Conservation (phyloP, 2,113 vertebrate species). For the Siphamia tubifer region DNA sequence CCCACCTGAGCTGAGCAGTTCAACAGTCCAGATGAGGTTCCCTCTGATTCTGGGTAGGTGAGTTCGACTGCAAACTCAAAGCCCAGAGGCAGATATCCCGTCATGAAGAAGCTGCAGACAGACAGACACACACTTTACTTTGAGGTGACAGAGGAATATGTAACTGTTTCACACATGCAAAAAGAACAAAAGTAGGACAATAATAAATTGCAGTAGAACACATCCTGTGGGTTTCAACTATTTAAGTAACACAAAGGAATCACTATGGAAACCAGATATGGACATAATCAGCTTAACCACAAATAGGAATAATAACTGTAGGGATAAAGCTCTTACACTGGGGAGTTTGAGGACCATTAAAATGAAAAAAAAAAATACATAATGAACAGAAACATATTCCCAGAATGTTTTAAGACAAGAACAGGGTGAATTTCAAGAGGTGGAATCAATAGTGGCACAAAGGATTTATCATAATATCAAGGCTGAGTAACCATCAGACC, state of each 20-base stretch:
- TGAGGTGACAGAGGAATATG: background rate
- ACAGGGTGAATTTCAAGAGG: background rate
- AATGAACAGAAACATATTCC: background rate
- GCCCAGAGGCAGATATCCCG: slow-evolving; percentile 92
- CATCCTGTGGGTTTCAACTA: background rate
- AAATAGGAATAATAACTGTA: slow-evolving; percentile 40
- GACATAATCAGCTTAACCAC: slow-evolving; percentile 48
- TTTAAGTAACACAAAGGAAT: slow-evolving; percentile 24
- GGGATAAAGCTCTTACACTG: background rate
- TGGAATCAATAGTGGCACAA: background rate
- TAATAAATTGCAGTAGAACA: background rate
- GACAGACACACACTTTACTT: background rate
- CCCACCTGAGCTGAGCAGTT: slow-evolving; percentile 93
- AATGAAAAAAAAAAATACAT: background rate
- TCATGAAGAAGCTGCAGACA: slow-evolving; percentile 93
- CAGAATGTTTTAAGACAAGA: background rate
- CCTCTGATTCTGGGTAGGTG: slow-evolving; percentile 95
- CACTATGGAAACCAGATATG: slow-evolving; percentile 47
- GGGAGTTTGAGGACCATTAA: background rate
- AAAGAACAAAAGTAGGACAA: slow-evolving; percentile 12
- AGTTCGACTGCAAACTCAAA: slow-evolving; percentile 96
- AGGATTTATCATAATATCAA: background rate
- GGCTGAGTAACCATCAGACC: too few species aligned
- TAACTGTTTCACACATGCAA: background rate
- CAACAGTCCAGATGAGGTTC: slow-evolving; percentile 93